Base-by-base conservation (phyloP, 2,113 vertebrate genomes). In the Eira barbara region DNA sequence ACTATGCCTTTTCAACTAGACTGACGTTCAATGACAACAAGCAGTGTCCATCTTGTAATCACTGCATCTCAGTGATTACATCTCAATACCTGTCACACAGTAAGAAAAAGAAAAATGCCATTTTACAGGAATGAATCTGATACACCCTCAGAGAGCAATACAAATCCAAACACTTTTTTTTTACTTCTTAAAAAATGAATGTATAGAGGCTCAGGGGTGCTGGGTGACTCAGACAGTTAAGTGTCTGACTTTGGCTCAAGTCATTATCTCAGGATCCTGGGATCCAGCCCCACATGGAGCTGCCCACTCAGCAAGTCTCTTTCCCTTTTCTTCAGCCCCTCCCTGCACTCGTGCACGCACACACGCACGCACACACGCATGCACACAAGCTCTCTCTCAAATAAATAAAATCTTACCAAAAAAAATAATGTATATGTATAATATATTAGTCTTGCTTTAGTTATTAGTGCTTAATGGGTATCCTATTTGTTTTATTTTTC, bases 51-150 rank as follows among this genome's bases (percentile, higher is more conserved):
- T 65, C 57, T 78, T 61, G 39, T 84, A 78, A 84, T 61, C 27
- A 71, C 59, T 59, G 20, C 49, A 84, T 94, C 18, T 49, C 52
- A 55, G 52, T 55, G 52, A 55, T 55, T 55, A 18, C 52, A 55
- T 18, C 52, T 55, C 17, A 55, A 17, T 55, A 57, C 20, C 31
- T 83, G 29, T 34, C n/a, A 95, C 36, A 95, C 3, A 81, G 29
- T 3, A 96, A 97, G 59, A 57, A 78, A 78, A 83, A n/a, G 25
- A 92, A 94, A 94, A 92, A 55, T 12, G 74, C 7, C 80, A 85
- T 14, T 88, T 85, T 65, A 95, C 2, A 49, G 39, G 29, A 87
- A 52, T 45, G 27, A 82, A 92, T 76, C 7, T 71, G 25, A 88
- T 55, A 82, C 29, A 92, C 71, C 74, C 27, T 81, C 42, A 71